A percentile compares a stretch with the other conserved stretches of the same genome.
phyloP scores from a whole-genome alignment of 1,140 invertebrate species.

The Drosophila miranda region DNA sequence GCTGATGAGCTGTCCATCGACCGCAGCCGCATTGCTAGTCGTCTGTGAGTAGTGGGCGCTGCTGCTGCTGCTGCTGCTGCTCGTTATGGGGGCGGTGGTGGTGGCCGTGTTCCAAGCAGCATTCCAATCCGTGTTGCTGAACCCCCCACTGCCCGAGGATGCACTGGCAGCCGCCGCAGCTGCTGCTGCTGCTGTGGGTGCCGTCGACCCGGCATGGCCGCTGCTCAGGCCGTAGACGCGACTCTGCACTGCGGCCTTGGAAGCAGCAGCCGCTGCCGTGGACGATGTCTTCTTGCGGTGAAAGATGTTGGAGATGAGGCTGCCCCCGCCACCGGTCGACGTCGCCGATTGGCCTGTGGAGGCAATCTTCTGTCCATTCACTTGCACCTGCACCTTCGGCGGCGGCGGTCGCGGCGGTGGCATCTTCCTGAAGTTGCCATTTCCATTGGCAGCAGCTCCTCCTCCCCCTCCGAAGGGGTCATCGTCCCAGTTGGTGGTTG shows the following conservation, averaged over 20 bases:
- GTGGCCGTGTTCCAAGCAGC: conserved; percentile 66
- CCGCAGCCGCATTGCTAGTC: conserved; percentile 11
- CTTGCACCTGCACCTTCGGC: conserved; percentile 60
- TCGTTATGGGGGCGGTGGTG: conserved; percentile 21
- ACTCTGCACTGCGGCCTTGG: conserved; percentile 82
- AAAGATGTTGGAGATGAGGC: conserved; percentile 82
- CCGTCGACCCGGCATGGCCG: conserved; percentile 65
- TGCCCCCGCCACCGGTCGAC: conserved; percentile 31
- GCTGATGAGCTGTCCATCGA: conserved; percentile 84
- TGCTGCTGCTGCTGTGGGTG: conserved; percentile 11
- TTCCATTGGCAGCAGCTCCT: conserved; percentile 26
- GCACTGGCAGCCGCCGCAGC: conserved; percentile 2
- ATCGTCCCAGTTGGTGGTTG: conserved; percentile 78
- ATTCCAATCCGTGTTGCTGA: conserved; percentile 62
- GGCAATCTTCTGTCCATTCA: conserved; percentile 52
- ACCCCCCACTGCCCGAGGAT: conserved; percentile 11
- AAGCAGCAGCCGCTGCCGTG: conserved; percentile 54
- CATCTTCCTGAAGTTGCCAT: conserved; percentile 62
- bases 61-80: conserved; percentile 29
- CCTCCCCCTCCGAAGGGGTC: conserved; percentile 54
- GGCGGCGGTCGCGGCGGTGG: conserved; percentile 79
- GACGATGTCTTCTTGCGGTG: conserved; percentile 64
- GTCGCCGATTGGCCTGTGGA: conserved; percentile 24
- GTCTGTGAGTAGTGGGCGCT: conserved; percentile 22
- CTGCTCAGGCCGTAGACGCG: conserved; percentile 82